A percentile compares a stretch with the other conserved stretches of the same genome.
These are phyloP conservation scores for Morpho achilles DNA, from an alignment of 2,888 invertebrate species.

Conservation along the genomic window DNA sequence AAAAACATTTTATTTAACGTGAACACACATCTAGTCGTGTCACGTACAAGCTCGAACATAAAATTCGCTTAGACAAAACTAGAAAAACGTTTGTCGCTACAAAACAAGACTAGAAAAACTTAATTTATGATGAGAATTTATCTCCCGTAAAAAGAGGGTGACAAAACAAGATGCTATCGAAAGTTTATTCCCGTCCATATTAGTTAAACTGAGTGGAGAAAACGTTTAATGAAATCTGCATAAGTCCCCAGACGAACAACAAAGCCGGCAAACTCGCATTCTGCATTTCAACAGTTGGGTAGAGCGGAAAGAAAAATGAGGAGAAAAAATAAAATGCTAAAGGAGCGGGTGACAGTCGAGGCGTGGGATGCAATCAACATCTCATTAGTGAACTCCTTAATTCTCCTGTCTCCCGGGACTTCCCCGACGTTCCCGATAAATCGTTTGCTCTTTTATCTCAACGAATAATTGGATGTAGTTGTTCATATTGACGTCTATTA, in stretches of 20 bases:
- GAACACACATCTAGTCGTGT: background rate
- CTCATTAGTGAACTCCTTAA: constrained; percentile 72
- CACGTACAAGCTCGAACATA: constrained; percentile 10
- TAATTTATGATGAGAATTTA: constrained; percentile 23
- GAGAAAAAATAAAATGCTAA: constrained; percentile 43
- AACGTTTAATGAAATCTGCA: constrained; percentile 48
- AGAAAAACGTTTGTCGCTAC: constrained; percentile 18
- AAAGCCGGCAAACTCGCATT: constrained; percentile 54
- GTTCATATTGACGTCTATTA: too few species aligned
- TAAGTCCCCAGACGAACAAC: constrained; percentile 44
- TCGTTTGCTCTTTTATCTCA: constrained; percentile 42
- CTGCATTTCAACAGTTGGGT: constrained; percentile 52
- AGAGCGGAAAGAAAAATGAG: constrained; percentile 37
- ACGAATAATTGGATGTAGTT: too few species aligned
- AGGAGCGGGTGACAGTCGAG: constrained; percentile 54
- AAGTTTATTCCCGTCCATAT: constrained; percentile 32
- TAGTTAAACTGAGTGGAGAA: constrained; percentile 32
- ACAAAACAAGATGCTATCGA: constrained; percentile 34
- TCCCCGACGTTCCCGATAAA: constrained; percentile 65
- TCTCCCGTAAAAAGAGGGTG: constrained; percentile 26
- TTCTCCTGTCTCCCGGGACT: constrained; percentile 52
- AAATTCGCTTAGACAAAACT: constrained; percentile 21
- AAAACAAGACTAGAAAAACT: constrained; percentile 22
- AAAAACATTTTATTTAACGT: background rate
- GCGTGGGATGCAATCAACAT: constrained; percentile 72